These are phyloP conservation scores for Crotalus helleri DNA, from an alignment of 2,113 vertebrate genomes.

Conservation along the genomic window DNA sequence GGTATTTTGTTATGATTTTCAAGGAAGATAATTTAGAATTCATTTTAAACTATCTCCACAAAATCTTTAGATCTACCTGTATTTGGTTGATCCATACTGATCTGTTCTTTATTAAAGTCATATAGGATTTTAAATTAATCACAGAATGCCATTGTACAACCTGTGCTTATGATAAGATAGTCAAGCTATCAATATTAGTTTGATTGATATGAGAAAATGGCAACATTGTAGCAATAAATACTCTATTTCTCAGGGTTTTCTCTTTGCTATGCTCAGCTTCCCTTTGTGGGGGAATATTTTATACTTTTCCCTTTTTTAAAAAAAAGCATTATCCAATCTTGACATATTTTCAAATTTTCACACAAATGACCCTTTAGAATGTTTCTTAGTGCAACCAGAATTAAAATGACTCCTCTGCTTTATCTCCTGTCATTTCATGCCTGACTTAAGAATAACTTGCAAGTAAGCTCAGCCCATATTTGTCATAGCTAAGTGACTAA, in stretches of 20 bases:
- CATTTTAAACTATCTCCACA: background rate
- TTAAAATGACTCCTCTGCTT: background rate
- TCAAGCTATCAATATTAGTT: slow-evolving; percentile 45
- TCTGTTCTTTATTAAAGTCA: slow-evolving; percentile 5
- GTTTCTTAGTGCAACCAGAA: background rate
- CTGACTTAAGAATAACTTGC: background rate
- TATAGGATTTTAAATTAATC: slow-evolving; percentile 51
- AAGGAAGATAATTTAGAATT: background rate
- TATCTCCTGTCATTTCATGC: background rate
- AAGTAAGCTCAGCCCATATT: background rate
- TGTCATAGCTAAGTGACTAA: background rate
- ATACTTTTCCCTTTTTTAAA: background rate
- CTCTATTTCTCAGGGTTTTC: background rate
- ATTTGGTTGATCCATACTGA: slow-evolving; percentile 6
- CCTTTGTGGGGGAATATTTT: slow-evolving; percentile 41
- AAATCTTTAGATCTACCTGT: slow-evolving; percentile 15
- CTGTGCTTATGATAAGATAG: slow-evolving; percentile 40
- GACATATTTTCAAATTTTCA: background rate
- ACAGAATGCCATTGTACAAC: slow-evolving; percentile 30
- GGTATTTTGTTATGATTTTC: background rate
- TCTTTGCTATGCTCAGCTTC: background rate
- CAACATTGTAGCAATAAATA: slow-evolving; percentile 41
- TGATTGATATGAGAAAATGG: slow-evolving; percentile 40
- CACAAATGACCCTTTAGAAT: background rate
- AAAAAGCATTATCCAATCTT: background rate